Percentiles rank a stretch among this genome's conserved stretches.
These are phyloP conservation scores for Smutsia temminckii DNA, from an alignment of 2,797 vertebrate genomes.

Conservation along the genomic window DNA sequence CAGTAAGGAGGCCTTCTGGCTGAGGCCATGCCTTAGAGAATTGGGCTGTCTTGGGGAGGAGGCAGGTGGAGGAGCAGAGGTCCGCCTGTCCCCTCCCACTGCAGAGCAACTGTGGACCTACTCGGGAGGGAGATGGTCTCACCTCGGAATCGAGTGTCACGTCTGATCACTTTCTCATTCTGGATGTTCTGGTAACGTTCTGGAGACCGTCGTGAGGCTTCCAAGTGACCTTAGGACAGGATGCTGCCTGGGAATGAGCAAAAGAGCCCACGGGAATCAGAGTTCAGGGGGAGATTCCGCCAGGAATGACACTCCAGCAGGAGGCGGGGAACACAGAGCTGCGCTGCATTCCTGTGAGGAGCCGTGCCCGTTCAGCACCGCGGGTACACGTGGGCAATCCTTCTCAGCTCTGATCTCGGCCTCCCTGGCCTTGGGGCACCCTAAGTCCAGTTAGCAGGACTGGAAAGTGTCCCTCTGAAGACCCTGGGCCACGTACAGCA, in stretches of 20 bases:
- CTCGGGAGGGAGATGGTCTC: fast-evolving
- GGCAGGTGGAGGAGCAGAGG: fast-evolving
- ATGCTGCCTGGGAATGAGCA: background rate
- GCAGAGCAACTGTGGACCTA: background rate
- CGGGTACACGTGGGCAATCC: fast-evolving
- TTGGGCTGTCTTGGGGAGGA: fast-evolving
- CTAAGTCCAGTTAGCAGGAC: too few species aligned
- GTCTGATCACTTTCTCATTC: background rate
- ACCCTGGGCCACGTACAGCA: fast-evolving
- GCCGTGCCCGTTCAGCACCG: fast-evolving
- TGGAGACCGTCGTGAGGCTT: background rate
- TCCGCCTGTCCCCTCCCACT: fast-evolving
- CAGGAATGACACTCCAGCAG: fast-evolving
- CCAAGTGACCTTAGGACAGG: background rate
- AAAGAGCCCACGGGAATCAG: background rate
- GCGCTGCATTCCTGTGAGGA: fast-evolving
- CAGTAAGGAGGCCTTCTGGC: background rate
- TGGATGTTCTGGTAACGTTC: background rate
- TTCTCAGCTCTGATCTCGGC: background rate
- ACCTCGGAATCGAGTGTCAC: fast-evolving
- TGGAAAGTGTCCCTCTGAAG: fast-evolving
- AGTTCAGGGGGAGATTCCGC: background rate
- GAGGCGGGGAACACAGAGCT: fast-evolving
- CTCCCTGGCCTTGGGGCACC: background rate
- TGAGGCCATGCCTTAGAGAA: background rate